Evolutionary conservation across 2,888 invertebrate genomes (phyloP).

Genomic region (Eupithecia vulgata): DNA sequence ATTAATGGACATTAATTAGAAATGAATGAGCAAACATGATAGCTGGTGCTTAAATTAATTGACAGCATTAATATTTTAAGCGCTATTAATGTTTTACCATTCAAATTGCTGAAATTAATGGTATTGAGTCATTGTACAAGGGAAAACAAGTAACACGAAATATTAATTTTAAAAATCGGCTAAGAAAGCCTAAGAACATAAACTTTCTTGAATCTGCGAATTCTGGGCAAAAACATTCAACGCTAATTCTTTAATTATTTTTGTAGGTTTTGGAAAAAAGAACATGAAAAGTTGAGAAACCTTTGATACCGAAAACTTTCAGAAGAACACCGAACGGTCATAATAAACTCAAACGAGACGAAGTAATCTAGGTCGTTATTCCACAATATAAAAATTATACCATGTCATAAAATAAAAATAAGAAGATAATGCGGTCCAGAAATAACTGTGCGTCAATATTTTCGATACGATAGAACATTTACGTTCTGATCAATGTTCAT

Average conservation of each 20-base stretch:
- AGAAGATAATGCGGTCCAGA: neutral
- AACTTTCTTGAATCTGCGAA: neutral
- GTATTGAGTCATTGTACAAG: neutral
- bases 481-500: neutral
- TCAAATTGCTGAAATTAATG: neutral
- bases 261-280: neutral
- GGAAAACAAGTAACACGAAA: neutral
- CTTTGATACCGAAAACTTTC: neutral
- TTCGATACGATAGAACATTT: neutral
- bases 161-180: neutral
- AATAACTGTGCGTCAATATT: neutral
- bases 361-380: neutral
- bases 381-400: neutral
- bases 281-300: too few species aligned
- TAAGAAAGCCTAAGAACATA: too few species aligned
- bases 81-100: conserved; percentile 30
- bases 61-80: conserved; percentile 28
- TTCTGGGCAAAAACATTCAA: neutral
- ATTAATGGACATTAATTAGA: conserved; percentile 9
- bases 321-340: neutral
- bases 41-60: conserved; percentile 36
- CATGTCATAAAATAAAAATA: neutral
- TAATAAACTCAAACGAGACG: neutral
- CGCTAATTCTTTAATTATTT: neutral
- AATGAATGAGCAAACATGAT: conserved; percentile 27